Conservation (phyloP, 2,888 invertebrate species). For the Cantharis flavilabris region DNA sequence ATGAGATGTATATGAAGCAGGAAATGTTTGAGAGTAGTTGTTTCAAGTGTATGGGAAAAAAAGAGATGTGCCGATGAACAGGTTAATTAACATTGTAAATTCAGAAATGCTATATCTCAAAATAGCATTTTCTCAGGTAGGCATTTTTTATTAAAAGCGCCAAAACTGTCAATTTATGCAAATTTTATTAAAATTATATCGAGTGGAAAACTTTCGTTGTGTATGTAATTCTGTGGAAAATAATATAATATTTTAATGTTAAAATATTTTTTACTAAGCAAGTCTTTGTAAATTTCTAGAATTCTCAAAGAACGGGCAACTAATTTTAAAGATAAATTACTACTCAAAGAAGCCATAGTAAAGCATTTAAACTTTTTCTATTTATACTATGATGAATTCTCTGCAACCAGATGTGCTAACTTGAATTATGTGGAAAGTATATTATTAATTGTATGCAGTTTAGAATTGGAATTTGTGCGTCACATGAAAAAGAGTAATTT, state of each 20-base stretch:
- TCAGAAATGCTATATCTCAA: too few relatives aligned
- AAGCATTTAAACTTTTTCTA: constrained; percentile 40
- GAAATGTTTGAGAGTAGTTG: too few relatives aligned
- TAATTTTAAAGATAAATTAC: constrained; percentile 32
- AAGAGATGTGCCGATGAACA: too few relatives aligned
- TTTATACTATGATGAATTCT: constrained; percentile 27
- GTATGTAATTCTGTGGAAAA: background rate
- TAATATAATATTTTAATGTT: background rate
- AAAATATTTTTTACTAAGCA: background rate
- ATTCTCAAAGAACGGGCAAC: constrained; percentile 34
- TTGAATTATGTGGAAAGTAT: constrained; percentile 17
- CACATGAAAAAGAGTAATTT: constrained; percentile 32
- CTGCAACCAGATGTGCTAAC: background rate
- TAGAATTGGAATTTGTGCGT: constrained; percentile 35
- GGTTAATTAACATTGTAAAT: too few relatives aligned
- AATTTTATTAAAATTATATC: too few relatives aligned
- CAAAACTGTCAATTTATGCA: too few relatives aligned
- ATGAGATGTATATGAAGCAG: too few relatives aligned
- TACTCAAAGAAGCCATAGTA: constrained; percentile 32
- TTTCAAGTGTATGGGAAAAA: too few relatives aligned
- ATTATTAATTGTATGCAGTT: constrained; percentile 37
- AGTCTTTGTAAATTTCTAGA: constrained; percentile 30
- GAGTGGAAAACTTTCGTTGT: background rate
- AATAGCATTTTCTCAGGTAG: too few relatives aligned
- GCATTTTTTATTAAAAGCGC: too few relatives aligned